Percentiles rank a stretch among this genome's conserved stretches.
These are phyloP conservation scores for Perdita meconis DNA, from an alignment of 2,888 invertebrate genomes.

Conservation along the genomic window DNA sequence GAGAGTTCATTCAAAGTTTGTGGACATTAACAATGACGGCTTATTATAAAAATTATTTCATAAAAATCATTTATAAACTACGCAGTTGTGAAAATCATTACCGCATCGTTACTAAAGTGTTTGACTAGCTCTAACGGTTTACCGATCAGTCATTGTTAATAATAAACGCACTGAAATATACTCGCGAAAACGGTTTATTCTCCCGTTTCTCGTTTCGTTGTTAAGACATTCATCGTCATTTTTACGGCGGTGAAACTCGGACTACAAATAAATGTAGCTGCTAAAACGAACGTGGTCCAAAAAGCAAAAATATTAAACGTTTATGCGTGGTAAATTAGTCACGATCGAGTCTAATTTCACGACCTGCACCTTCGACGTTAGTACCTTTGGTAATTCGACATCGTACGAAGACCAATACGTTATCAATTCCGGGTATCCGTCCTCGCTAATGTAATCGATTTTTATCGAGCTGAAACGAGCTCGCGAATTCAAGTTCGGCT, in stretches of 20 bases:
- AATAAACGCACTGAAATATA: constrained; percentile 24
- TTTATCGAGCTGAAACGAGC: constrained; percentile 89
- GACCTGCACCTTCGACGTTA: constrained; percentile 80
- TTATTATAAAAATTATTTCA: constrained; percentile 32
- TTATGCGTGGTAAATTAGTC: constrained; percentile 41
- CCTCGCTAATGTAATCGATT: constrained; percentile 90
- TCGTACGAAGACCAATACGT: constrained; percentile 86
- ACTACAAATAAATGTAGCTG: constrained; percentile 21
- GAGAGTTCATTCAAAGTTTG: constrained; percentile 49
- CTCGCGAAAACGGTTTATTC: not conserved
- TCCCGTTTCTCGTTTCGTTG: constrained; percentile 19
- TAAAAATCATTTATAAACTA: constrained; percentile 45
- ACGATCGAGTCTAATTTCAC: constrained; percentile 76
- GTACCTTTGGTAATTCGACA: constrained; percentile 57
- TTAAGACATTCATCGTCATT: constrained; percentile 19
- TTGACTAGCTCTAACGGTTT: constrained; percentile 44
- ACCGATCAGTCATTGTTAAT: constrained; percentile 13
- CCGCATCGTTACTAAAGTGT: constrained; percentile 17
- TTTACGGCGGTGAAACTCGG: constrained; percentile 20
- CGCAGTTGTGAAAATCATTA: constrained; percentile 40
- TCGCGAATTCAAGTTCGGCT: constrained; percentile 90
- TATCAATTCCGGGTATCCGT: constrained; percentile 91
- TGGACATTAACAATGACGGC: constrained; percentile 29
- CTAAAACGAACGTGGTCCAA: constrained; percentile 7
- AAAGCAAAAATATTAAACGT: constrained; percentile 42